Base-by-base conservation (phyloP, 2,888 invertebrate genomes). In the Emmelina monodactyla region DNA sequence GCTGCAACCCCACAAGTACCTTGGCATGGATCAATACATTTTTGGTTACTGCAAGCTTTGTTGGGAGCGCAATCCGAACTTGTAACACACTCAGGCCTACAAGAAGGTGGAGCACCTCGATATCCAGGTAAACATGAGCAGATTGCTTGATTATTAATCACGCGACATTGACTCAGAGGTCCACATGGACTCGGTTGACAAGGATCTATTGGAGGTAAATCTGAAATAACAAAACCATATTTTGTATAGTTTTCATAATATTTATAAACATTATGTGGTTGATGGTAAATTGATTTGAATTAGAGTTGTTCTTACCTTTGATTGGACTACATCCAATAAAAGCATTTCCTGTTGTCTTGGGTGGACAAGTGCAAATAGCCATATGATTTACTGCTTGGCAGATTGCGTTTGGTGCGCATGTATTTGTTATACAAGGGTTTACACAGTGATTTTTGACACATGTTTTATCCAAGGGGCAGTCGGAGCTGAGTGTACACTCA, bases 1-100 rank as follows among this genome's bases (percentile, higher is more conserved):
- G 92, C 89, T 39, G 80, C 75, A 28, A 88, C 78, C 14, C 92
- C 92, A 55, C 92, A 92, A n/a, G 88, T 85, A 44, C 90, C 91
- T 33, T 85, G 84, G 52, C 89, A 90, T 22, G 90, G 89, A 55
- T 89, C 86, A 33, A 78, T 58, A 56, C 91, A 91, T 62, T 86
- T 88, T 49, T 86, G 87, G 49, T 86, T 86, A 32, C 84, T 81
- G 46, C 90, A 90, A 6, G 90, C 89, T 62, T 83, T 83, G 50
- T 86, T 83, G 3, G 83, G 79, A 2, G 87, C 69, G 55, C 91
- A 91, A 43, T 91, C 90, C 1, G 86, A 83, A 60, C 87, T 89
- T 9, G 85, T 70, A 10, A 86, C 83, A 55, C 90, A 90, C 63
- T 89, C 88, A 6, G 89, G 89, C 16, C 87, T 78, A 53, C 89